Percentiles rank a stretch among this genome's conserved stretches.
Evolutionary conservation across 2,113 vertebrate genomes (phyloP).

Genomic region (Mustela nigripes): DNA sequence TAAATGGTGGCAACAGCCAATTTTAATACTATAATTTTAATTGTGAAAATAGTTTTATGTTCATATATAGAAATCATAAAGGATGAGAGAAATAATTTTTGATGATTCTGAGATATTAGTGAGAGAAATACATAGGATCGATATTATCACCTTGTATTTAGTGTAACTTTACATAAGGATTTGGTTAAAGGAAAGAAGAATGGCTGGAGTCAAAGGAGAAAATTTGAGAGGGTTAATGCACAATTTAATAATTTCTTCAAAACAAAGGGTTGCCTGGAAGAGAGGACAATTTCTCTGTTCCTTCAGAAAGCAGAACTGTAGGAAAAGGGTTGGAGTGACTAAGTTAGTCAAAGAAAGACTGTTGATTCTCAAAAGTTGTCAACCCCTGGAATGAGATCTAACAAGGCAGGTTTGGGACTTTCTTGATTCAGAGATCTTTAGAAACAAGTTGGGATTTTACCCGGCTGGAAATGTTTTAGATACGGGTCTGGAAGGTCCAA

Average conservation of each 20-base stretch:
- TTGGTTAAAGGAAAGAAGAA: not conserved
- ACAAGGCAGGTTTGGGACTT: not conserved
- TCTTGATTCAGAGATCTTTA: not conserved
- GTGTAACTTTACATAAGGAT: not conserved
- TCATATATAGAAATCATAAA: constrained; percentile 42
- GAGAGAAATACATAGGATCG: not conserved
- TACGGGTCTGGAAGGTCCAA: not conserved
- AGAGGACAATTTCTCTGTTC: not conserved
- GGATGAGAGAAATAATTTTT: not conserved
- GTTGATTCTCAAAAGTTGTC: not conserved
- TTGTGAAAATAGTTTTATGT: not conserved
- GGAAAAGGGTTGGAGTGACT: not conserved
- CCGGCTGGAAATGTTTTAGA: not conserved
- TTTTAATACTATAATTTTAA: constrained; percentile 9
- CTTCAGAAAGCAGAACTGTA: not conserved
- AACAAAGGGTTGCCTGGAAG: not conserved
- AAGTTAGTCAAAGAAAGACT: not conserved
- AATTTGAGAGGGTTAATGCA: not conserved
- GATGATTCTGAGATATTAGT: not conserved
- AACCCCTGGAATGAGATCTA: constrained; percentile 13
- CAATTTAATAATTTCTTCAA: constrained; percentile 13
- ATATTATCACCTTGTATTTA: not conserved
- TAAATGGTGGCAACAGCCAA: not conserved
- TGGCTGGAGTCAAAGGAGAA: not conserved
- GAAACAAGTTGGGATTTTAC: not conserved